Evolutionary conservation across 2,888 invertebrate species (phyloP), one percentile per base, ranked within the genome.

Genomic region (Pecten maximus): DNA sequence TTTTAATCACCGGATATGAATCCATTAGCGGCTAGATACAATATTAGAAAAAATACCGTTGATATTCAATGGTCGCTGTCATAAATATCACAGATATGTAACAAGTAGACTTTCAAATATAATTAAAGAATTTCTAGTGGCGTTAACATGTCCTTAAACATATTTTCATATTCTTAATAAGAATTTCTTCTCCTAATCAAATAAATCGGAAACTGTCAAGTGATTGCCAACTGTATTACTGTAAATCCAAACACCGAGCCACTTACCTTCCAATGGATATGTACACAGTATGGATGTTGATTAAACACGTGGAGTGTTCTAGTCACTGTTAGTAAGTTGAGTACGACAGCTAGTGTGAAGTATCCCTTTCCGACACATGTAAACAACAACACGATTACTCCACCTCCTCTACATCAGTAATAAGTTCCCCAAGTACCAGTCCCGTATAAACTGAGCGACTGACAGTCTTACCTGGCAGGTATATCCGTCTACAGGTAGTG

Each of bases 381-480:
- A 74, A 74, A 74, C 74, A 74, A 74, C 74, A 35, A 74, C 74
- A 74, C 74, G 35, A 74, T 74, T 74, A 74, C 74, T 74, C 74
- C 28, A 74, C 74, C 74, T 35, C 15, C 74, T 35, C 74, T 74
- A 35, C 74, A 74, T 74, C 74, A 74, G 35, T 74, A 35, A 74
- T 10, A 74, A 74, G 2, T 74, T 74, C 23, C 74, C 74, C 74
- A 74, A 74, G 74, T 74, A 28, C 74, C 74, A 74, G 74, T 74
- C 74, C 74, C 74, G 74, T 74, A 74, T 74, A 10, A 23, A 74
- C 74, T 74, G 74, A 74, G 74, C 35, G 35, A 74, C 74, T 74
- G 74, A 74, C 74, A 74, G 23, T 74, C 74, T 74, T 74, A 74
- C 74, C 35, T 74, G 74, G 35, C 74, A 74, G 74, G 74, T 74